Evolutionary conservation across 1,140 invertebrate genomes (phyloP), one percentile per base, ranked within the genome.

Genomic region (Antheraea mylitta): DNA sequence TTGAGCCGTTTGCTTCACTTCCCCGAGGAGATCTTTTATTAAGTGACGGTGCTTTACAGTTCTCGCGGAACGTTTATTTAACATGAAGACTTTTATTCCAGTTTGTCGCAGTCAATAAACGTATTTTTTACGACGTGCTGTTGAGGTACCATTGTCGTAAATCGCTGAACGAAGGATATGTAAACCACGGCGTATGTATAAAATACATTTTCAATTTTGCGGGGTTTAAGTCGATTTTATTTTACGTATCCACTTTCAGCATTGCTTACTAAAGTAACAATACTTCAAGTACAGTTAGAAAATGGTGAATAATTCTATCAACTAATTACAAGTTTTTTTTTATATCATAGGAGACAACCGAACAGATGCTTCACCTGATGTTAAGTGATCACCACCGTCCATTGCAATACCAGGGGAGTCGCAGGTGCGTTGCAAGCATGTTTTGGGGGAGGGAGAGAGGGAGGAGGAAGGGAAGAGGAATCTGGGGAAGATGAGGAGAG

Each of bases 1-100:
- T 87, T 86, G 85, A 90, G 86, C 78, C 84, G 82, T 88, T 90
- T 87, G 80, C 82, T 79, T 81, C 76, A 75, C 79, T 85, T 80
- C 83, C 81, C 81, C 61, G 70, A 77, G 78, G 82, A 86, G 79
- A 83, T 86, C 74, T 89, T 90, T 87, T 90, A 89, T 88, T 87
- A 87, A 90, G 86, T 88, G 82, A 84, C 75, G 79, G 77, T 79
- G 78, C 78, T 89, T 84, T 76, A 77, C 78, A 81, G 81, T 75
- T 85, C 75, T 74, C 58, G 61, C 42, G 68, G 58, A 68, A 63
- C 61, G 68, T 53, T 75, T 77, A 66, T 74, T 78, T 72, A 75
- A 71, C 45, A 53, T 53, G 71, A 68, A 69, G 37, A 48, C 66
- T 75, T 73, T 74, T 74, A 64, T 62, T 69, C 62, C 22, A 48